Percentiles rank a stretch among this genome's conserved stretches.
phyloP scores from a whole-genome alignment of 2,888 invertebrate species.

The Epinotia bilunana region DNA sequence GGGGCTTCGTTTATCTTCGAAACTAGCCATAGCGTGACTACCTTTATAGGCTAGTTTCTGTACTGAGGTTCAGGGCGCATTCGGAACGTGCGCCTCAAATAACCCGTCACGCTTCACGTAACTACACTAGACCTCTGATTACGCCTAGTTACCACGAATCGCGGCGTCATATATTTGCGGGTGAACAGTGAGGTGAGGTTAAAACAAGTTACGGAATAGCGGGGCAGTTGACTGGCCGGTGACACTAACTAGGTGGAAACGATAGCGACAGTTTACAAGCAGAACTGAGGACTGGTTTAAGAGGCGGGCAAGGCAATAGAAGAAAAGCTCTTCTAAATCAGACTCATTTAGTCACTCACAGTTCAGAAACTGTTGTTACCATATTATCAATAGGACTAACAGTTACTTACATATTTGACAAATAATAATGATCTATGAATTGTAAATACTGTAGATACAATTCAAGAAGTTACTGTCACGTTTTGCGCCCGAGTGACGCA shows the following conservation, averaged over 20 bases:
- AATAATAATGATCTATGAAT: not conserved
- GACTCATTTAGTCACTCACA: no score
- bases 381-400: not conserved
- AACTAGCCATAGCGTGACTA: slow-evolving; percentile 26
- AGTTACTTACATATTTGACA: not conserved
- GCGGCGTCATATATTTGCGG: no score
- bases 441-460: no score
- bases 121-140: no score
- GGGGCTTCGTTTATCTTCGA: slow-evolving; percentile 36
- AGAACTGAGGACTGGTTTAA: not conserved
- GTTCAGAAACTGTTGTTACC: not conserved
- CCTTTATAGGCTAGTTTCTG: no score
- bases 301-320: not conserved
- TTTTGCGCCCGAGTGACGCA: not conserved
- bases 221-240: not conserved
- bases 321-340: not conserved
- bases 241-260: not conserved
- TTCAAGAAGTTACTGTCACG: not conserved
- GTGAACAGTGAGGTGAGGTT: no score
- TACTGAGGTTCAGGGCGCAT: no score
- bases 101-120: no score
- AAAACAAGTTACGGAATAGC: not conserved
- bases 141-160: no score
- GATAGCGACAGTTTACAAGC: not conserved
- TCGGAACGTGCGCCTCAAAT: no score